Percentiles rank a stretch among this genome's conserved stretches.
phyloP scores from a whole-genome alignment of 2,113 vertebrate genomes.

The Cynopterus brachyotis region DNA sequence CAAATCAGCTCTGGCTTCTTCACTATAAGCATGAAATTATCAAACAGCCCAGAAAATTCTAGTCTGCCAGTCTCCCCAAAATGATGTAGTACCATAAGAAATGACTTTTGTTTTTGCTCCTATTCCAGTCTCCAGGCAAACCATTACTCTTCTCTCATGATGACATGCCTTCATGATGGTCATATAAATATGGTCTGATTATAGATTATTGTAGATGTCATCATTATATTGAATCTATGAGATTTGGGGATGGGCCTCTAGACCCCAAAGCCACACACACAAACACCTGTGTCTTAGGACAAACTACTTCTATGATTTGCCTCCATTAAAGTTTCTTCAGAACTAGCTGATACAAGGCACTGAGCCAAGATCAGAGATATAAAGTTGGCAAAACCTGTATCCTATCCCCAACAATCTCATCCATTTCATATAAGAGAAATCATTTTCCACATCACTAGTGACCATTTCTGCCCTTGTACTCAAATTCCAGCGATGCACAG shows the following conservation, averaged over 20 bases:
- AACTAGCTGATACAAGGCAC: background rate
- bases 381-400: background rate
- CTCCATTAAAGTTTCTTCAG: background rate
- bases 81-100: background rate
- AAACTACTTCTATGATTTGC: background rate
- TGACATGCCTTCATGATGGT: background rate
- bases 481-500: background rate
- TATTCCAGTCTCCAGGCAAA: background rate
- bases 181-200: background rate
- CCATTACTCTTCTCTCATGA: background rate
- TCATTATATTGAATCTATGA: background rate
- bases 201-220: background rate
- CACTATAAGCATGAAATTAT: background rate
- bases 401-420: background rate
- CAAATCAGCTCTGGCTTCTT: background rate
- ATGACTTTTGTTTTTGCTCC: background rate
- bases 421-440: background rate
- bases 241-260: background rate
- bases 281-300: background rate
- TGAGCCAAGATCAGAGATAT: background rate
- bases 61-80: background rate
- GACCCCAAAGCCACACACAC: background rate
- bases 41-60: background rate
- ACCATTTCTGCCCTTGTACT: background rate
- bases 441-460: background rate